These are phyloP conservation scores for Podotricha telesiphe DNA, from an alignment of 2,888 invertebrate genomes.

Conservation along the genomic window DNA sequence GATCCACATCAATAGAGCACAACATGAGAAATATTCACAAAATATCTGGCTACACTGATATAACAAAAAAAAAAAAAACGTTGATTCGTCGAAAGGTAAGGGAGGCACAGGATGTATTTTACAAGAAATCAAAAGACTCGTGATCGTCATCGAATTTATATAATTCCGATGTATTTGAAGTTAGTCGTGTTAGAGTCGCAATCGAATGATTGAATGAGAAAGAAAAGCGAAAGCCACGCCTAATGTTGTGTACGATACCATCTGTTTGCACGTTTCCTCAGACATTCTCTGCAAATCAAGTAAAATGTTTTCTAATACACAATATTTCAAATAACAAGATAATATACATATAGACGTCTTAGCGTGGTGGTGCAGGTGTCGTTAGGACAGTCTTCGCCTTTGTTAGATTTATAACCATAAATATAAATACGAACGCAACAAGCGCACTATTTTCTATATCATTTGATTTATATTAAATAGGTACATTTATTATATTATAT, in stretches of 20 bases:
- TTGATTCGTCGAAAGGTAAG: constrained; percentile 59
- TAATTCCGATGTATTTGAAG: constrained; percentile 64
- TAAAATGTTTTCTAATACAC: constrained; percentile 75
- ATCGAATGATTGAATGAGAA: constrained; percentile 77
- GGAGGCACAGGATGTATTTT: constrained; percentile 51
- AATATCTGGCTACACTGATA: constrained; percentile 76
- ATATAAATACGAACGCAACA: constrained; percentile 33
- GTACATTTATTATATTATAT: constrained; percentile 3
- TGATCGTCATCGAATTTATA: constrained; percentile 65
- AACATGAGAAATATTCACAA: constrained; percentile 71
- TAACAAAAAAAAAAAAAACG: constrained; percentile 61
- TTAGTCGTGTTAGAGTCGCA: constrained; percentile 80
- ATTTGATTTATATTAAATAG: constrained; percentile 11
- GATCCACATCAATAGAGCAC: constrained; percentile 73
- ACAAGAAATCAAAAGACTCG: constrained; percentile 52
- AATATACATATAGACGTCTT: constrained; percentile 20
- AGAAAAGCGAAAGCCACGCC: constrained; percentile 83
- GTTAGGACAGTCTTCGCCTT: constrained; percentile 34
- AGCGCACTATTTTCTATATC: constrained; percentile 32
- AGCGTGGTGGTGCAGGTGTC: constrained; percentile 38
- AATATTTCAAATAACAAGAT: constrained; percentile 46
- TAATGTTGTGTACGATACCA: constrained; percentile 85
- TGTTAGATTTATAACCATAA: constrained; percentile 32
- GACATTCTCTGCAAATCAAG: constrained; percentile 92
- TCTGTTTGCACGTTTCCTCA: constrained; percentile 92